Conservation (phyloP, 2,888 invertebrate genomes). For the Neoscelio sp. region DNA sequence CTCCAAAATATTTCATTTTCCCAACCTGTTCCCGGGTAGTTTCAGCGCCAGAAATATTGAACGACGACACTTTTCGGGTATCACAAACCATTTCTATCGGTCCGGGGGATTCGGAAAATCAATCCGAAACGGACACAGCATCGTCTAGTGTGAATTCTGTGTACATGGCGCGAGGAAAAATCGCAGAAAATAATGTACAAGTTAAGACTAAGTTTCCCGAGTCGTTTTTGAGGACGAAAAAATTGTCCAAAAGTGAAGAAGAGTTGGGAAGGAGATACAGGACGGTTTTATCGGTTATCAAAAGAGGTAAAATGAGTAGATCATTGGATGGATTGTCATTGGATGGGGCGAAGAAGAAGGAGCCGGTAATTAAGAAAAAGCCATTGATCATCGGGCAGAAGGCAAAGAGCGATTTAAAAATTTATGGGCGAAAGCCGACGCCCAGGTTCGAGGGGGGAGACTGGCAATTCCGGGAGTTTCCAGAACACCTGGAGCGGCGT, state of each 20-base stretch:
- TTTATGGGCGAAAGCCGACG: slow-evolving; percentile 75
- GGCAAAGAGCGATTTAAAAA: slow-evolving; percentile 77
- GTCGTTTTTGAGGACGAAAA: slow-evolving; percentile 73
- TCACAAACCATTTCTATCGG: slow-evolving; percentile 72
- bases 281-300: slow-evolving; percentile 52
- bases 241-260: slow-evolving; percentile 72
- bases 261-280: slow-evolving; percentile 52
- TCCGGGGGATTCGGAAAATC: slow-evolving; percentile 61
- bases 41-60: slow-evolving; percentile 76
- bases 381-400: slow-evolving; percentile 67
- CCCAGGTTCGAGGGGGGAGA: slow-evolving; percentile 75
- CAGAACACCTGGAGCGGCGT: slow-evolving; percentile 71
- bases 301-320: slow-evolving; percentile 59
- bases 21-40: slow-evolving; percentile 75
- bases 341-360: slow-evolving; percentile 27
- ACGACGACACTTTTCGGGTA: slow-evolving; percentile 70
- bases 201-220: slow-evolving; percentile 72
- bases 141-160: slow-evolving; percentile 63
- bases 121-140: slow-evolving; percentile 54
- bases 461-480: slow-evolving; percentile 75
- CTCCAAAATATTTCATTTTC: slow-evolving; percentile 74
- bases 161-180: slow-evolving; percentile 45
- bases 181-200: slow-evolving; percentile 10
- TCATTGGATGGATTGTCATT: slow-evolving; percentile 69
- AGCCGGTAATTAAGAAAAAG: slow-evolving; percentile 55